These are phyloP conservation scores for Aculops lycopersici DNA, from an alignment of 1,140 invertebrate genomes.

Conservation along the genomic window DNA sequence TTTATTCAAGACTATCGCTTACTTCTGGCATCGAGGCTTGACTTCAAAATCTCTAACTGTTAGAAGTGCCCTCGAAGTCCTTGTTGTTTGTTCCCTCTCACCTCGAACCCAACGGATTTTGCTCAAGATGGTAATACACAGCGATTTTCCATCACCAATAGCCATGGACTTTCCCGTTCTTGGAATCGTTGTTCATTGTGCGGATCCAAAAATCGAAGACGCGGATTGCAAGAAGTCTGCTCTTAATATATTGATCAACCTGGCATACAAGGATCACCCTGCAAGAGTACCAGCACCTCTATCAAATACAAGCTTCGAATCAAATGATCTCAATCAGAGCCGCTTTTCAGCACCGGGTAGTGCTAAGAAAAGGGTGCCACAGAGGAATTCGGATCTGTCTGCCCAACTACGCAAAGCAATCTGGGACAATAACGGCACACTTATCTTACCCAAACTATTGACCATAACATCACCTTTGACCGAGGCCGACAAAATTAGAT, in stretches of 20 bases:
- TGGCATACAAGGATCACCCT: too few relatives aligned
- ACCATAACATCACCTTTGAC: conserved; percentile 72
- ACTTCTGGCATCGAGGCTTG: conserved; percentile 66
- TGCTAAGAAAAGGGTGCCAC: too few relatives aligned
- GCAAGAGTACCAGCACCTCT: too few relatives aligned
- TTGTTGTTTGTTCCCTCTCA: conserved; percentile 56
- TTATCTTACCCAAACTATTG: conserved; percentile 37
- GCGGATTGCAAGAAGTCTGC: conserved; percentile 67
- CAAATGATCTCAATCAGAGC: too few relatives aligned
- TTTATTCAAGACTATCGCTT: conserved; percentile 49
- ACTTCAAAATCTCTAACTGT: conserved; percentile 35
- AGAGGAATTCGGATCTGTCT: too few relatives aligned
- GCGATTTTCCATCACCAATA: conserved; percentile 28
- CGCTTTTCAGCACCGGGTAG: too few relatives aligned
- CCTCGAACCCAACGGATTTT: conserved; percentile 43
- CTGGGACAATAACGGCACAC: conserved; percentile 73
- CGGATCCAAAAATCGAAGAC: conserved; percentile 21
- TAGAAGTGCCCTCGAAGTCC: conserved; percentile 49
- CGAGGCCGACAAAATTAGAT: conserved; percentile 70
- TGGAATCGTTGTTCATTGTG: not conserved
- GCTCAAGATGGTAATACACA: conserved; percentile 25
- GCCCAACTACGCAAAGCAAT: conserved; percentile 71
- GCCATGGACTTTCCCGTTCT: not conserved
- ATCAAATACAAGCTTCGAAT: too few relatives aligned
- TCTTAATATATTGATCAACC: conserved; percentile 53